A percentile compares a stretch with the other conserved stretches of the same genome.
Evolutionary conservation across 2,888 invertebrate species (phyloP).

Genomic region (Tyria jacobaeae): DNA sequence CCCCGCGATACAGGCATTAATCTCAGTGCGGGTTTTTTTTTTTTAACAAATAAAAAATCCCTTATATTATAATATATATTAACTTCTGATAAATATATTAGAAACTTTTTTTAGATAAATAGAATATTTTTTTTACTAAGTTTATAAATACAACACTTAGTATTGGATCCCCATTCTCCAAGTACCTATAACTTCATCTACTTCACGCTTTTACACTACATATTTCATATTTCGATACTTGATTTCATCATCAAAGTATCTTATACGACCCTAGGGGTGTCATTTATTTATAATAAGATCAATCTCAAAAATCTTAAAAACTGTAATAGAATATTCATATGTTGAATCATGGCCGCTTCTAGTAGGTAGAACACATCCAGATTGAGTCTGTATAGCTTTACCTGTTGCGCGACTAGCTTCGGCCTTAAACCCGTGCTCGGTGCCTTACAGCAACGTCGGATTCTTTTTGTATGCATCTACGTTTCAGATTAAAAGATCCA

Average conservation of each 20-base stretch:
- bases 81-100: too few relatives aligned
- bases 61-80: too few relatives aligned
- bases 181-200: neutral
- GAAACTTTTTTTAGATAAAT: too few relatives aligned
- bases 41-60: too few relatives aligned
- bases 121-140: neutral
- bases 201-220: neutral
- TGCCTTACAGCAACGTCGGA: slow-evolving; percentile 73
- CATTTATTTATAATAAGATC: too few relatives aligned
- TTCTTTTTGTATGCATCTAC: slow-evolving; percentile 85
- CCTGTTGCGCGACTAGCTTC: slow-evolving; percentile 73
- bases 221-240: neutral
- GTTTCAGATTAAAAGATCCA: slow-evolving; percentile 86
- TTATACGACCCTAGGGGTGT: too few relatives aligned
- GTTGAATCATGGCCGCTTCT: neutral
- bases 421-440: slow-evolving; percentile 68
- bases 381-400: slow-evolving; percentile 60
- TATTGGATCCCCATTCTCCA: neutral
- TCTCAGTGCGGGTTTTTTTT: too few relatives aligned
- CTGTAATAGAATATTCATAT: neutral
- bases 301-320: neutral
- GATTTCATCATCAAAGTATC: neutral
- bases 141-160: neutral
- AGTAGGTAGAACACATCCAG: slow-evolving; percentile 22
- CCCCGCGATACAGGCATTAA: too few relatives aligned